Percentiles rank a stretch among this genome's conserved stretches.
phyloP scores from a whole-genome alignment of 1,140 invertebrate species.

The Leguminivora glycinivorella region DNA sequence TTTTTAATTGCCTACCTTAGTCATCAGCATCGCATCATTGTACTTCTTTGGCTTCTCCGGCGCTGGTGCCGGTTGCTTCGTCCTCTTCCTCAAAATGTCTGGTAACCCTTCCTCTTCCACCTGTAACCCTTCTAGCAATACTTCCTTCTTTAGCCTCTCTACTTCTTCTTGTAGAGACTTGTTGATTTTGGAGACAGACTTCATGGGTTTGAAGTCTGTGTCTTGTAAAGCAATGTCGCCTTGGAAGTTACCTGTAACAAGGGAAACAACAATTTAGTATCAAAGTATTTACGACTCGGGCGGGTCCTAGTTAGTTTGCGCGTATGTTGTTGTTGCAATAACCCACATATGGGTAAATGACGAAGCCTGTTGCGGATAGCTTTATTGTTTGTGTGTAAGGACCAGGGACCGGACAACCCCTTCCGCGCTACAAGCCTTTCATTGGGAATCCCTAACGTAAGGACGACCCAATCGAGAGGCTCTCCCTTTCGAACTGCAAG shows the following conservation, averaged over 20 bases:
- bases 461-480: too few species aligned
- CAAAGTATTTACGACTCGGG: too few species aligned
- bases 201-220: slow-evolving; percentile 78
- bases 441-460: too few species aligned
- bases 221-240: slow-evolving; percentile 90
- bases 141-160: slow-evolving; percentile 88
- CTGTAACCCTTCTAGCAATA: slow-evolving; percentile 87
- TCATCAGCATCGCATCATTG: slow-evolving; percentile 76
- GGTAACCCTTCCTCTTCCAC: slow-evolving; percentile 89
- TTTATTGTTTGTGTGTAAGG: too few species aligned
- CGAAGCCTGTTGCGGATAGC: too few species aligned
- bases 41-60: slow-evolving; percentile 75
- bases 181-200: slow-evolving; percentile 80
- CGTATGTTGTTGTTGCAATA: too few species aligned
- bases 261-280: slow-evolving; percentile 31
- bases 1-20: slow-evolving; percentile 55
- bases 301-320: too few species aligned
- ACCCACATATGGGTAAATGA: too few species aligned
- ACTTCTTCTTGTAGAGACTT: slow-evolving; percentile 85
- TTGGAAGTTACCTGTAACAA: slow-evolving; percentile 84
- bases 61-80: slow-evolving; percentile 79
- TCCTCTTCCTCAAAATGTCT: slow-evolving; percentile 83
- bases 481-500: too few species aligned
- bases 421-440: too few species aligned
- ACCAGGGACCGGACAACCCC: too few species aligned